phyloP scores from a whole-genome alignment of 1,140 invertebrate species.

The Diachasma alloeum region DNA sequence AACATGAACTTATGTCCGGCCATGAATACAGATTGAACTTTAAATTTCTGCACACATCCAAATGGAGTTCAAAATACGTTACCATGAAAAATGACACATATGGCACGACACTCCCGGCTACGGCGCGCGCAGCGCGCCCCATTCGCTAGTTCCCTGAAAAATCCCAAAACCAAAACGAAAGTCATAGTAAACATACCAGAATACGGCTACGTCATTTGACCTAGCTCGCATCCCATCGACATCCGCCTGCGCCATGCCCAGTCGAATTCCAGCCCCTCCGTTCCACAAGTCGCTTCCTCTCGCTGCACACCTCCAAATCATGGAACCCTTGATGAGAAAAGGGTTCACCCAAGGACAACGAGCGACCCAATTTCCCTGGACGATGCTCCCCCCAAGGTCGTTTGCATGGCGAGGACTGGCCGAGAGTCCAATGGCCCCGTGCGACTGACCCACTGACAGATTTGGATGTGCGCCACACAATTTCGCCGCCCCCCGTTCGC shows the following conservation, averaged over 20 bases:
- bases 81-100: too few relatives aligned
- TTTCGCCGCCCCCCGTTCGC: neutral
- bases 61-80: too few relatives aligned
- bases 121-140: too few relatives aligned
- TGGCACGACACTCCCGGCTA: too few relatives aligned
- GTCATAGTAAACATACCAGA: neutral
- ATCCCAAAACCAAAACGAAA: neutral
- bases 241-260: neutral
- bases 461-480: constrained; percentile 46
- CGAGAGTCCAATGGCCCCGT: constrained; percentile 34
- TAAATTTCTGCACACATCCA: too few relatives aligned
- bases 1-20: too few relatives aligned
- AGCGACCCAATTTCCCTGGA: neutral
- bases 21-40: too few relatives aligned
- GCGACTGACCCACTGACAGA: constrained; percentile 57
- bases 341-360: neutral
- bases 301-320: too few relatives aligned
- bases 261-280: neutral
- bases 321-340: neutral
- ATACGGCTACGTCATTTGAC: neutral
- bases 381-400: constrained; percentile 42
- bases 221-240: neutral
- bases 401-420: constrained; percentile 22
- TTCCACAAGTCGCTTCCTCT: neutral
- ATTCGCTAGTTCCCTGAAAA: too few relatives aligned